Base-by-base conservation (phyloP, 2,797 vertebrate species). In the Silurus aristotelis region DNA sequence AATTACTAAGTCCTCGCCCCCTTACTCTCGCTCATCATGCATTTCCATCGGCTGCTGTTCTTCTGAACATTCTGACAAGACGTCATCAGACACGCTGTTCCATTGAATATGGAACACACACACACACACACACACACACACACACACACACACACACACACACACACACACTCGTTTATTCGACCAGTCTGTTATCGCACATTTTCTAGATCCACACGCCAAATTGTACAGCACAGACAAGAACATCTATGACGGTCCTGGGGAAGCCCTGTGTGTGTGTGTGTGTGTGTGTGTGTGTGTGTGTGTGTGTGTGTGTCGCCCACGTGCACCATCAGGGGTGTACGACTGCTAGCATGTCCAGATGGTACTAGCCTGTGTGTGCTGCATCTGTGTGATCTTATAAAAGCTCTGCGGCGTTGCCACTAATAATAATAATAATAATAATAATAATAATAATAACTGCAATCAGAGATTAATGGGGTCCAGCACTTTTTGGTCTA, bases 301-400 rank as follows among this genome's bases (percentile, higher is more conserved):
- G 60, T 43, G 79, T 80, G 73, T 58, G 58, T 63, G 20, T 70
- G 25, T 31, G 48, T 31, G 25, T 84, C 14, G 82, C 84, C 83
- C 75, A 86, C 84, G 46, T 70, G 58, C 56, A 61, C 67, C 82
- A 73, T 70, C 38, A 78, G 81, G 83, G 84, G 84, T 68, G 63
- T 86, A 75, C 73, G 63, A 68, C 67, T 61, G 70, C 78, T 85
- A 67, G 61, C 84, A 68, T 71, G 81, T 60, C 82, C 83, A 84
- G 85, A 86, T 83, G 84, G 68, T 22, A 70, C 73, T 58, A 27
- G 27, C 66, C 19, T 63, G 66, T n/a, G 52, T 84, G 73, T 77
- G 61, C 46, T 68, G 67, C 27, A n/a, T 70, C 71, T 82, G 38
- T 19, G 1, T 60, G 52, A 67, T 68, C 48, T 68, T 67, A 56